Percentiles rank a stretch among this genome's conserved stretches.
phyloP scores from a whole-genome alignment of 2,797 vertebrate species.

The Semotilus atromaculatus region DNA sequence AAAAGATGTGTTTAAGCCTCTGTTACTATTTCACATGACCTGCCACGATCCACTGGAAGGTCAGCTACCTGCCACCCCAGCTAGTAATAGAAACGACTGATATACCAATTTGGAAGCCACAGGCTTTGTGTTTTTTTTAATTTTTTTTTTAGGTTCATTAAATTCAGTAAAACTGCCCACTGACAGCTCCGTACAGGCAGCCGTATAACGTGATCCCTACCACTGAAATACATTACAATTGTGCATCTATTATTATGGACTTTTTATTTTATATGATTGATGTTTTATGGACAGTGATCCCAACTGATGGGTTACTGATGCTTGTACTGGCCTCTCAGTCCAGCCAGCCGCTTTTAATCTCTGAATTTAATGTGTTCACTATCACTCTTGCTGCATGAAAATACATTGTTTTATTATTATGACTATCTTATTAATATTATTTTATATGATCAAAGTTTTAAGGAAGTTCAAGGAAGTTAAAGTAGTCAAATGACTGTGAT shows the following conservation, averaged over 20 bases:
- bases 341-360: neutral
- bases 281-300: neutral
- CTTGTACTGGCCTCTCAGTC: too few species aligned
- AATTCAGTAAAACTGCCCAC: neutral
- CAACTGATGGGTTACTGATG: too few species aligned
- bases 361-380: neutral
- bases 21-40: neutral
- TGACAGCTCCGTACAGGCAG: neutral
- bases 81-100: neutral
- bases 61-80: neutral
- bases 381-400: neutral
- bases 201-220: neutral
- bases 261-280: neutral
- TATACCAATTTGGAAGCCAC: neutral
- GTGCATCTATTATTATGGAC: neutral
- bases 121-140: neutral
- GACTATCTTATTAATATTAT: neutral
- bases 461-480: neutral
- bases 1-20: neutral
- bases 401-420: neutral
- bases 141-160: neutral
- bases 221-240: neutral
- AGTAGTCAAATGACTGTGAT: neutral
- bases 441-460: neutral
- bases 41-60: neutral